Conservation (phyloP, 23 tunicate genomes). For the Trididemnum nubilum region DNA sequence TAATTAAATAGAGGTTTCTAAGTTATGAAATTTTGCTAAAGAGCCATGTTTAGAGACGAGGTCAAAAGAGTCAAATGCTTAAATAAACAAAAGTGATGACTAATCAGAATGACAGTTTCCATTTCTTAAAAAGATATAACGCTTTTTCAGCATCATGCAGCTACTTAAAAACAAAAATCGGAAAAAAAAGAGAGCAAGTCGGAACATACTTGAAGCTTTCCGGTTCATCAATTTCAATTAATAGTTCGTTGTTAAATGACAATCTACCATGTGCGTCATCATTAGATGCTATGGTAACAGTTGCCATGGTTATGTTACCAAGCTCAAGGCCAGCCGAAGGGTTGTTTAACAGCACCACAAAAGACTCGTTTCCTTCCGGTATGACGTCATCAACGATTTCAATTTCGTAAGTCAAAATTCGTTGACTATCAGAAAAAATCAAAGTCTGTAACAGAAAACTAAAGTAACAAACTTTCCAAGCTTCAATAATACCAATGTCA, state of each 20-base stretch:
- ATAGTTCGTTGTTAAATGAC: conserved; percentile 37
- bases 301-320: conserved; percentile 53
- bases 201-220: conserved; percentile 48
- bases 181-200: too few relatives aligned
- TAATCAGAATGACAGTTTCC: too few relatives aligned
- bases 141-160: too few relatives aligned
- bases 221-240: conserved; percentile 58
- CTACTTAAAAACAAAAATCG: too few relatives aligned
- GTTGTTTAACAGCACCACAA: conserved; percentile 67
- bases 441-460: conserved; percentile 65
- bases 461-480: too few relatives aligned
- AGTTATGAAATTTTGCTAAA: too few relatives aligned
- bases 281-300: conserved; percentile 55
- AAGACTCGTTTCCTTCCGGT: conserved; percentile 77
- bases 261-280: conserved; percentile 88
- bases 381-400: conserved; percentile 52
- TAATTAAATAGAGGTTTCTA: too few relatives aligned
- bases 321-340: conserved; percentile 70
- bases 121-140: too few relatives aligned
- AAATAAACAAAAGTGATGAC: too few relatives aligned
- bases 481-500: neutral
- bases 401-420: conserved; percentile 32
- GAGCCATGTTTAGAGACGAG: too few relatives aligned
- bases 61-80: too few relatives aligned
- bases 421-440: conserved; percentile 40